phyloP scores from a whole-genome alignment of 1,140 invertebrate species.

The Pseudomyrmex flavicornis region DNA sequence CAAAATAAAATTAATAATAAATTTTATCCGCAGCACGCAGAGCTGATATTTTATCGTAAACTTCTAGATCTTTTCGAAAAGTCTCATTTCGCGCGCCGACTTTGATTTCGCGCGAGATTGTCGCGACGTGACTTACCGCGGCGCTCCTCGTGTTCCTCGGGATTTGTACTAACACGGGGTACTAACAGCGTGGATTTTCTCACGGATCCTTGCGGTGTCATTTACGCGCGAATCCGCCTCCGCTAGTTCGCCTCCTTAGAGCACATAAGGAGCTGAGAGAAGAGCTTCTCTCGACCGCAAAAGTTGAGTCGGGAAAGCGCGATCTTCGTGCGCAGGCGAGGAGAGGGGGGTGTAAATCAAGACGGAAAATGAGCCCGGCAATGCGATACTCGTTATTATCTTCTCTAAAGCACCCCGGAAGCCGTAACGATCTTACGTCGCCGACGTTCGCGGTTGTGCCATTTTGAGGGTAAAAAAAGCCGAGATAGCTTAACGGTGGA shows the following conservation, averaged over 20 bases:
- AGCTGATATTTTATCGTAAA: background rate
- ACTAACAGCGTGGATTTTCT: slow-evolving; percentile 48
- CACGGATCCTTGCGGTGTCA: slow-evolving; percentile 58
- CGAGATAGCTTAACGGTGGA: slow-evolving; percentile 54
- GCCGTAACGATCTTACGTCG: slow-evolving; percentile 57
- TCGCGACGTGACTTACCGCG: slow-evolving; percentile 38
- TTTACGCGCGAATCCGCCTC: slow-evolving; percentile 46
- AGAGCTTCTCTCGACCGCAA: slow-evolving; percentile 7
- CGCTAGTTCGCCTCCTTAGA: slow-evolving; percentile 13
- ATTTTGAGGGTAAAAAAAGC: slow-evolving; percentile 35
- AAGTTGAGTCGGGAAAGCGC: slow-evolving; percentile 27
- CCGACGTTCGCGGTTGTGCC: slow-evolving; percentile 54
- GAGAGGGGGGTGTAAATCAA: slow-evolving; percentile 48
- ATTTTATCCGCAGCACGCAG: background rate
- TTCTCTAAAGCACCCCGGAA: slow-evolving; percentile 39
- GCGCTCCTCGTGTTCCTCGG: slow-evolving; percentile 1
- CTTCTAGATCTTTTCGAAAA: too few relatives aligned
- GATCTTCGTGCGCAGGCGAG: background rate
- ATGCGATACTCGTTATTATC: slow-evolving; percentile 62
- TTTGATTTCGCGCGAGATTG: slow-evolving; percentile 21
- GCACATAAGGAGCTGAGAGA: slow-evolving; percentile 45
- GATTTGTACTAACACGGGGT: slow-evolving; percentile 15
- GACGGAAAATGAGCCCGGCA: slow-evolving; percentile 55
- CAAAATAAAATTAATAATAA: background rate
- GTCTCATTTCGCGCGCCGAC: slow-evolving; percentile 25